A percentile compares a stretch with the other conserved stretches of the same genome.
Evolutionary conservation across 2,113 vertebrate genomes (phyloP).

Genomic region (Hoplias malabaricus): DNA sequence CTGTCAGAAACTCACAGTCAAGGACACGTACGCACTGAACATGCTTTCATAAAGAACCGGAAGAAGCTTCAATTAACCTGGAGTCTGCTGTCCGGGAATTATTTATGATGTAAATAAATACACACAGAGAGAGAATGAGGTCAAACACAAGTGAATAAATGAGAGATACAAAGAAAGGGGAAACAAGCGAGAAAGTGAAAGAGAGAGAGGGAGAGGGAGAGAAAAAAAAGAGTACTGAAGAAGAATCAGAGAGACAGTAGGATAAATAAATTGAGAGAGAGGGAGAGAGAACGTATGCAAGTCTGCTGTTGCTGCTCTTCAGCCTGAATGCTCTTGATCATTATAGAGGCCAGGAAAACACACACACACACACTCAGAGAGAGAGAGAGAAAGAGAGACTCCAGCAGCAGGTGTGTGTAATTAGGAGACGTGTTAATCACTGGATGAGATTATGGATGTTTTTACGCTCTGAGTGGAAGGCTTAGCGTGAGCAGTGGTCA

Average conservation of each 20-base stretch:
- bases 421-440: constrained; percentile 47
- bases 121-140: not conserved
- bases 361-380: constrained; percentile 8
- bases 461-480: not conserved
- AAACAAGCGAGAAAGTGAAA: not conserved
- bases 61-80: not conserved
- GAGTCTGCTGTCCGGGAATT: not conserved
- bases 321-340: constrained; percentile 18
- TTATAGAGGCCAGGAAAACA: not conserved
- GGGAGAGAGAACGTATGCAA: not conserved
- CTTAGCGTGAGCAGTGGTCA: not conserved
- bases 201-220: not conserved
- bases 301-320: not conserved
- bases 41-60: not conserved
- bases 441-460: constrained; percentile 21
- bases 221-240: not conserved
- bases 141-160: not conserved
- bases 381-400: no score
- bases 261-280: not conserved
- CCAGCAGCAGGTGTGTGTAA: constrained; percentile 44
- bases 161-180: not conserved
- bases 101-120: not conserved
- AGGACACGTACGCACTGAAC: constrained; percentile 20
- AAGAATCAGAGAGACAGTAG: not conserved
- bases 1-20: constrained; percentile 21